Base-by-base conservation (phyloP, 2,888 invertebrate species). In the Anagyrus pseudococci region DNA sequence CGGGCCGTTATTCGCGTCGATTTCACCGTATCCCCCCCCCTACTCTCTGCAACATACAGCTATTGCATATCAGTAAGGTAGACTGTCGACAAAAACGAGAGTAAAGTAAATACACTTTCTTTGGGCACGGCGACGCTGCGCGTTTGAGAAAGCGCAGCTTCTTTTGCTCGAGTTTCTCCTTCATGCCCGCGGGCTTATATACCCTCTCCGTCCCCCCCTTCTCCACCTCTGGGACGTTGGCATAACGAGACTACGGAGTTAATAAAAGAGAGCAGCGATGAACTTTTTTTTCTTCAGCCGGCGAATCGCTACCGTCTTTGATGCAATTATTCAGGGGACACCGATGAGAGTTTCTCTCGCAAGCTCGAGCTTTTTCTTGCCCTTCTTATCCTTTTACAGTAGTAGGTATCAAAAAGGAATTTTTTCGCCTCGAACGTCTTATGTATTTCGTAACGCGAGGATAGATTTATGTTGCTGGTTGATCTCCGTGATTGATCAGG, bases 61-160 rank as follows among this genome's bases (percentile, higher is more conserved):
- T n/a, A n/a, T n/a, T n/a, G n/a, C n/a, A n/a, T n/a, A n/a, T n/a
- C n/a, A n/a, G n/a, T n/a, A n/a, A n/a, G n/a, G n/a, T n/a, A n/a
- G n/a, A n/a, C n/a, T n/a, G n/a, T n/a, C n/a, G n/a, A n/a, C n/a
- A n/a, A n/a, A n/a, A n/a, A n/a, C n/a, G n/a, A n/a, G n/a, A n/a
- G n/a, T n/a, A n/a, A 41, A 50, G 56, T 57, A 56, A 56, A 62
- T 57, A 57, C 41, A 26, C 26, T 59, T 47, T 47, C 46, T 53
- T 53, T 59, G 33, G 29, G 20, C 7, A 33, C 22, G 3, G 25
- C 43, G n/a, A n/a, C n/a, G n/a, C n/a, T n/a, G n/a, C n/a, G n/a
- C n/a, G n/a, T 0, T 15, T 17, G 19, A 53, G 40, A 22, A 25
- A 59, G 29, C 4, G 29, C 29, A 29, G 29, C 29, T 4, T 29